phyloP scores from a whole-genome alignment of 2,888 invertebrate genomes.

The Drosophila emarginata region DNA sequence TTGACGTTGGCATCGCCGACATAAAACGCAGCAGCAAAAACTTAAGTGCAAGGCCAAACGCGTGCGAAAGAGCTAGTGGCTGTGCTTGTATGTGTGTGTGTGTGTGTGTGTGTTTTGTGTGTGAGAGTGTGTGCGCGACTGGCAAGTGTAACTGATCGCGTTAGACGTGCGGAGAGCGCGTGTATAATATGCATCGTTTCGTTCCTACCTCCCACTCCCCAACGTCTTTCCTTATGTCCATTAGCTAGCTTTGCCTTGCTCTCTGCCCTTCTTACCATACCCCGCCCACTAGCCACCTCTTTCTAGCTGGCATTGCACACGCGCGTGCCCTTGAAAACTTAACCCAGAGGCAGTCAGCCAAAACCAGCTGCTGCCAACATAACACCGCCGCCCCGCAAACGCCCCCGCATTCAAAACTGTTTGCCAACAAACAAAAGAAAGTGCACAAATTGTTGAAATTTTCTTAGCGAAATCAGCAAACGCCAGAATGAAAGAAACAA shows the following conservation, averaged over 20 bases:
- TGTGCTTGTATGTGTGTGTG: slow-evolving; percentile 7
- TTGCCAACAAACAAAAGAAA: slow-evolving; percentile 74
- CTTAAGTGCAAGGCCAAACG: slow-evolving; percentile 65
- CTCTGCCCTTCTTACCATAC: slow-evolving; percentile 1
- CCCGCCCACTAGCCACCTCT: neutral
- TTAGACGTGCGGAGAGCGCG: slow-evolving; percentile 51
- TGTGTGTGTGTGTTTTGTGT: slow-evolving; percentile 10
- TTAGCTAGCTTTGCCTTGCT: neutral
- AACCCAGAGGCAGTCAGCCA: slow-evolving; percentile 59
- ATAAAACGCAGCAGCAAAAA: slow-evolving; percentile 39
- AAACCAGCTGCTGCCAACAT: slow-evolving; percentile 56
- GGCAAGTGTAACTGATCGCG: slow-evolving; percentile 67
- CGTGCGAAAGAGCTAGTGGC: slow-evolving; percentile 57
- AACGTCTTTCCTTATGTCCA: neutral
- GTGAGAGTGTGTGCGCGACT: slow-evolving; percentile 24
- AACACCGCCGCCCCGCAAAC: slow-evolving; percentile 8
- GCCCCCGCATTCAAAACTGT: slow-evolving; percentile 42
- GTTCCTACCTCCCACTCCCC: neutral
- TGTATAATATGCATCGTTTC: slow-evolving; percentile 14
- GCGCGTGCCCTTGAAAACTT: slow-evolving; percentile 75
- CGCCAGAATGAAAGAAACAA: slow-evolving; percentile 34
- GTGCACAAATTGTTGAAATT: slow-evolving; percentile 74
- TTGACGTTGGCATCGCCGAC: slow-evolving; percentile 38
- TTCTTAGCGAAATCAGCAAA: slow-evolving; percentile 48
- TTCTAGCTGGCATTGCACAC: slow-evolving; percentile 41